Percentiles rank a stretch among this genome's conserved stretches.
These are phyloP conservation scores for Apoda limacodes DNA, from an alignment of 2,888 invertebrate genomes.

Conservation along the genomic window DNA sequence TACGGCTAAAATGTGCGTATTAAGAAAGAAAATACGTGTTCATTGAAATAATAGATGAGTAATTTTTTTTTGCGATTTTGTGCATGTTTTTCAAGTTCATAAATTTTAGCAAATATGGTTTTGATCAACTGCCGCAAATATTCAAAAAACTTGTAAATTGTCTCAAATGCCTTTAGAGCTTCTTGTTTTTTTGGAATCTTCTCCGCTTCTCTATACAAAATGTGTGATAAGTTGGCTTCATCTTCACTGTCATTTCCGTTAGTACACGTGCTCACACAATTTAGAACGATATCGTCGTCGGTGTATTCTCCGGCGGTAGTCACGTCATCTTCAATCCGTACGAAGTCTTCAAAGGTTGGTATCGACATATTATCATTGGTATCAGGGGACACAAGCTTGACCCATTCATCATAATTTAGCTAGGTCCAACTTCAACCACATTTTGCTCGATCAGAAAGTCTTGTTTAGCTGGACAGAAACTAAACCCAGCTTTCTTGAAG, in stretches of 20 bases:
- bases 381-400: too few relatives aligned
- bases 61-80: conserved; percentile 1
- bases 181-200: too few relatives aligned
- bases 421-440: too few relatives aligned
- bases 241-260: conserved; percentile 6
- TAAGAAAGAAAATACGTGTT: too few relatives aligned
- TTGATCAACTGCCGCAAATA: conserved; percentile 4
- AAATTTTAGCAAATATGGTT: conserved; percentile 5
- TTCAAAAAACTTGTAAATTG: conserved; percentile 3
- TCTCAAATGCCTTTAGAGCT: conserved; percentile 4
- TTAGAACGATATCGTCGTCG: conserved; percentile 7
- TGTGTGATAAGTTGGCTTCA: conserved; percentile 4
- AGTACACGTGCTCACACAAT: conserved; percentile 6
- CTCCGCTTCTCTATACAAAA: too few relatives aligned
- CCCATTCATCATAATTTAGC: too few relatives aligned
- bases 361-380: too few relatives aligned
- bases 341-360: conserved; percentile 6
- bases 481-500: too few relatives aligned
- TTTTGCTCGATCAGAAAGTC: too few relatives aligned
- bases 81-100: conserved; percentile 1
- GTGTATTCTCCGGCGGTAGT: conserved; percentile 5
- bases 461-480: too few relatives aligned
- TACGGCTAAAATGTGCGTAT: too few relatives aligned
- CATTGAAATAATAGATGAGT: too few relatives aligned
- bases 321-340: conserved; percentile 7